These are phyloP conservation scores for Tromatobia lineatoria DNA, from an alignment of 2,888 invertebrate species.

Conservation along the genomic window DNA sequence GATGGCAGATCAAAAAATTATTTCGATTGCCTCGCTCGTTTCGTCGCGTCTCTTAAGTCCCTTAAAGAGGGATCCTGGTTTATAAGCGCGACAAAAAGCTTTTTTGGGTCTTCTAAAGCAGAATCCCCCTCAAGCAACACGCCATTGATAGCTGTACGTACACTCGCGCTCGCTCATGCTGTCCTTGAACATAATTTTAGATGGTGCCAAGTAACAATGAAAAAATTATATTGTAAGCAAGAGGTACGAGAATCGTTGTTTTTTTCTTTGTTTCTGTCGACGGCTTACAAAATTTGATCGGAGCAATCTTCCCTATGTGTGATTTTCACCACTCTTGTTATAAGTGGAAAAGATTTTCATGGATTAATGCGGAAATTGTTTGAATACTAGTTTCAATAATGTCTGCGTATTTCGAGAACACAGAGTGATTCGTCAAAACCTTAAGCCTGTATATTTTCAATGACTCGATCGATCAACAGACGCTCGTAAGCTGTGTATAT, in stretches of 20 bases:
- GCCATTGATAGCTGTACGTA: slow-evolving; percentile 31
- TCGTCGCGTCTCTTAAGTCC: slow-evolving; percentile 39
- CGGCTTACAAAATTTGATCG: slow-evolving; percentile 44
- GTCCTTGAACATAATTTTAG: slow-evolving; percentile 63
- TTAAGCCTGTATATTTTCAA: background rate
- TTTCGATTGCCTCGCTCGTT: slow-evolving; percentile 53
- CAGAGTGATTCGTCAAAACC: background rate
- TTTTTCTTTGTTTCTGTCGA: slow-evolving; percentile 32
- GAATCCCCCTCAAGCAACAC: no score
- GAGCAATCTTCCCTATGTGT: background rate
- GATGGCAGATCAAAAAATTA: slow-evolving; percentile 57
- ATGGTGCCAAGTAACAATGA: slow-evolving; percentile 76
- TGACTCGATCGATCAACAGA: slow-evolving; percentile 38
- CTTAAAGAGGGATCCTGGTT: no score
- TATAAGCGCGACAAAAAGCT: no score
- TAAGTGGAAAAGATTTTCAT: background rate
- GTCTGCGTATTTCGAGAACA: background rate
- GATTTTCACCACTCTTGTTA: background rate
- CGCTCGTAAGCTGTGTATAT: slow-evolving; percentile 15
- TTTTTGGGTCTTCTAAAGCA: no score
- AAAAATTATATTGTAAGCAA: slow-evolving; percentile 56
- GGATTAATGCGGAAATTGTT: slow-evolving; percentile 10
- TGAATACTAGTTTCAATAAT: background rate
- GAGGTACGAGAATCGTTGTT: background rate
- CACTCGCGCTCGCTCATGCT: slow-evolving; percentile 21